Evolutionary conservation across 2,888 invertebrate species (phyloP).

Genomic region (Phyllotreta cruciferae): DNA sequence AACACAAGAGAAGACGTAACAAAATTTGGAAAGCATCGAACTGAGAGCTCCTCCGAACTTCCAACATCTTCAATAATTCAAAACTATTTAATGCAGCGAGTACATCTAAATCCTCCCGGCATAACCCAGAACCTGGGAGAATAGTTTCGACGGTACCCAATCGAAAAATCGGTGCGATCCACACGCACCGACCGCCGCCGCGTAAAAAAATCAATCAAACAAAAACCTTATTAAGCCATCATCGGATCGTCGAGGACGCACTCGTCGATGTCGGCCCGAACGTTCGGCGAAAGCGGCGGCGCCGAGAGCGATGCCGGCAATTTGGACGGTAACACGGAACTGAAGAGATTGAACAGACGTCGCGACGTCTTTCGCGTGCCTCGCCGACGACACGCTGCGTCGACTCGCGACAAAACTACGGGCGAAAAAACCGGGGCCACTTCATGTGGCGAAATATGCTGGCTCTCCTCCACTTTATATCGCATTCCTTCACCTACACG

Average conservation of each 20-base stretch:
- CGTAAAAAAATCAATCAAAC: slow-evolving; percentile 14
- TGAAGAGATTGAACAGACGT: slow-evolving; percentile 14
- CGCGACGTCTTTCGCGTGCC: slow-evolving; percentile 9
- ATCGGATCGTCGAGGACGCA: slow-evolving; percentile 1
- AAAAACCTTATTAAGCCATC: slow-evolving; percentile 38
- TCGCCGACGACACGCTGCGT: slow-evolving; percentile 4
- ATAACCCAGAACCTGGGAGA: too few species aligned
- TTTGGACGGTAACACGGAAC: slow-evolving; percentile 2
- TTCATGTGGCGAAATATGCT: too few species aligned
- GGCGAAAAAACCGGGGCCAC: too few species aligned
- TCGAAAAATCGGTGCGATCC: too few species aligned
- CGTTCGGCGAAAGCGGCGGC: not conserved
- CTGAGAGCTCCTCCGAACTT: too few species aligned
- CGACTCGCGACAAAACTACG: not conserved
- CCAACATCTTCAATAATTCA: not conserved
- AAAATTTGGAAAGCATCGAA: too few species aligned
- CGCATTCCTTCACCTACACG: too few species aligned
- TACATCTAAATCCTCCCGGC: not conserved
- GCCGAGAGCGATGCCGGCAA: not conserved
- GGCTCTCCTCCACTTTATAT: too few species aligned
- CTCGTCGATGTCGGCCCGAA: slow-evolving; percentile 1
- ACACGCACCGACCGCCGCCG: too few species aligned
- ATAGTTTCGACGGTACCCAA: too few species aligned
- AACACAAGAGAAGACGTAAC: too few species aligned
- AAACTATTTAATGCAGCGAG: not conserved